Conservation (phyloP, 1,140 invertebrate species). For the Ceratosolen fusciceps region DNA sequence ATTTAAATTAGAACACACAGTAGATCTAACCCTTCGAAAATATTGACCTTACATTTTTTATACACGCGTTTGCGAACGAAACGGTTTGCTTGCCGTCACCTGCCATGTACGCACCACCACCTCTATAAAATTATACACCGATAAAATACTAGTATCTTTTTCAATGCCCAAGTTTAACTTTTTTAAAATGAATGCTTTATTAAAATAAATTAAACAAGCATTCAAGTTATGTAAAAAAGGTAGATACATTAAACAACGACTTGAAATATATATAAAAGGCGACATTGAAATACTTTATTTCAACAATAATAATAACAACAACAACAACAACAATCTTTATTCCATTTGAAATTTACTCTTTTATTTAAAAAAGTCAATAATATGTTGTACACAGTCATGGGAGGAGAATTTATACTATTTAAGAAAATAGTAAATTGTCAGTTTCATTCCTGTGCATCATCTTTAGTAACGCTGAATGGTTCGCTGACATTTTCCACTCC, state of each 20-base stretch:
- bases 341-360: slow-evolving; percentile 1
- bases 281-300: slow-evolving; percentile 3
- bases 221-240: too few relatives aligned
- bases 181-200: too few relatives aligned
- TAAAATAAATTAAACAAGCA: too few relatives aligned
- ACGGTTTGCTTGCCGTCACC: too few relatives aligned
- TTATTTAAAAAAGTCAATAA: slow-evolving; percentile 39
- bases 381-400: slow-evolving; percentile 26
- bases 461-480: slow-evolving; percentile 86
- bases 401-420: slow-evolving; percentile 41
- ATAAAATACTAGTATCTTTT: too few relatives aligned
- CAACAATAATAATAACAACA: too few relatives aligned
- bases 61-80: too few relatives aligned
- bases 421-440: slow-evolving; percentile 23
- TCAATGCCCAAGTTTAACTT: too few relatives aligned
- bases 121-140: too few relatives aligned
- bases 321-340: slow-evolving; percentile 47
- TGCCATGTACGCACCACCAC: too few relatives aligned
- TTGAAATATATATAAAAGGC: neutral
- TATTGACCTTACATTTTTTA: too few relatives aligned
- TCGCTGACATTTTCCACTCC: slow-evolving; percentile 79
- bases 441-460: slow-evolving; percentile 81
- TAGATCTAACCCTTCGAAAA: too few relatives aligned
- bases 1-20: slow-evolving; percentile 18
- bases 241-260: slow-evolving; percentile 1